Evolutionary conservation across 2,888 invertebrate species (phyloP).

Genomic region (Stenchaetothrips biformis): DNA sequence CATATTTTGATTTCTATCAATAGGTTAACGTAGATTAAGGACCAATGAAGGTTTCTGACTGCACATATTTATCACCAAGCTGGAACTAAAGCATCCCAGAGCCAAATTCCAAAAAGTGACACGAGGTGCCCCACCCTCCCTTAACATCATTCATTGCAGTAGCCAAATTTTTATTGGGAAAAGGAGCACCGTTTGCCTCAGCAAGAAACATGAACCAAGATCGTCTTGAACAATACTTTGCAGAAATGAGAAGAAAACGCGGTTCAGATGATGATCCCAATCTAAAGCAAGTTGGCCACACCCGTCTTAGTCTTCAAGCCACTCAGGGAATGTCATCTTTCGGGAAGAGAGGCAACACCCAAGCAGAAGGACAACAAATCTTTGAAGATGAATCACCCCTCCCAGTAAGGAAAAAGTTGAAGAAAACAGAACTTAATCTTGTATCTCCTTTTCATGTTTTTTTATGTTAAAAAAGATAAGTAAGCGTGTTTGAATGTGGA

Average conservation of each 20-base stretch:
- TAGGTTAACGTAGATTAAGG: too few species aligned
- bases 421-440: too few species aligned
- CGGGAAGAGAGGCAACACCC: too few species aligned
- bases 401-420: background rate
- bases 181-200: background rate
- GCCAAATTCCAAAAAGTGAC: too few species aligned
- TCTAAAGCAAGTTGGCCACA: background rate
- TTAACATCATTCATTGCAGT: background rate
- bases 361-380: background rate
- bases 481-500: background rate
- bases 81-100: too few species aligned
- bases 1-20: too few species aligned
- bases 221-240: background rate
- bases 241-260: background rate
- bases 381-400: background rate
- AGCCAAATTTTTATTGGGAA: background rate
- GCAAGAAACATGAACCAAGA: background rate
- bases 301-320: background rate
- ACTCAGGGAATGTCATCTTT: background rate
- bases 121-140: too few species aligned
- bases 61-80: too few species aligned
- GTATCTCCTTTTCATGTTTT: too few species aligned
- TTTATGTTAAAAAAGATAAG: too few species aligned
- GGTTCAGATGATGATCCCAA: background rate
- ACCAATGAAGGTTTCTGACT: too few species aligned